Evolutionary conservation across 2,797 vertebrate species (phyloP).

Genomic region (Distichodus sexfasciatus): DNA sequence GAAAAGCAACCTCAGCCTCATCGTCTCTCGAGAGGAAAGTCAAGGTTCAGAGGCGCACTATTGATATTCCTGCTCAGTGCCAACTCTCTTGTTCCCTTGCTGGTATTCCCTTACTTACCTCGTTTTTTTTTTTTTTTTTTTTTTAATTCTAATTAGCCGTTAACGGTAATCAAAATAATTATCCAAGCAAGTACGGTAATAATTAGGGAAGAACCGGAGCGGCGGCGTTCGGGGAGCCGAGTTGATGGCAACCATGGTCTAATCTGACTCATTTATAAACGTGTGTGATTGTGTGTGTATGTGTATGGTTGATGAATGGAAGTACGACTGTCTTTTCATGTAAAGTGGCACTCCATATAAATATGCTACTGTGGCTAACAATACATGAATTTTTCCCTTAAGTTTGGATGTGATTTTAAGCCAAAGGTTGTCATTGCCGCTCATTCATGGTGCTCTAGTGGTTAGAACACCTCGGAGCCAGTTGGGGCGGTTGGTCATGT

Average conservation of each 20-base stretch:
- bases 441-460: no score
- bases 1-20: no score
- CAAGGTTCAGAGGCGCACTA: background rate
- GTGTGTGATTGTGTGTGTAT: background rate
- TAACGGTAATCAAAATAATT: slow-evolving; percentile 47
- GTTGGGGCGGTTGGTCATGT: no score
- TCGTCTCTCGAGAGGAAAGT: background rate
- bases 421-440: no score
- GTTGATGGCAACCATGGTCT: slow-evolving; percentile 32
- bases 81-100: background rate
- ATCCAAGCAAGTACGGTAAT: slow-evolving; percentile 26
- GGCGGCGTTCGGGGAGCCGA: slow-evolving; percentile 14
- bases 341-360: no score
- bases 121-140: background rate
- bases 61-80: slow-evolving; percentile 20
- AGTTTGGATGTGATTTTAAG: no score
- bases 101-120: slow-evolving; percentile 1
- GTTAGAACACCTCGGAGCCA: no score
- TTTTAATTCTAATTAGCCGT: slow-evolving; percentile 41
- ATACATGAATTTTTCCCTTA: no score
- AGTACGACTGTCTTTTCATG: no score
- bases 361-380: no score
- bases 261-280: slow-evolving; percentile 46
- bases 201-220: slow-evolving; percentile 37
- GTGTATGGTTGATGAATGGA: no score